Evolutionary conservation across 2,888 invertebrate genomes (phyloP), one percentile per base, ranked within the genome.

Genomic region (Chrysotoxum bicinctum): DNA sequence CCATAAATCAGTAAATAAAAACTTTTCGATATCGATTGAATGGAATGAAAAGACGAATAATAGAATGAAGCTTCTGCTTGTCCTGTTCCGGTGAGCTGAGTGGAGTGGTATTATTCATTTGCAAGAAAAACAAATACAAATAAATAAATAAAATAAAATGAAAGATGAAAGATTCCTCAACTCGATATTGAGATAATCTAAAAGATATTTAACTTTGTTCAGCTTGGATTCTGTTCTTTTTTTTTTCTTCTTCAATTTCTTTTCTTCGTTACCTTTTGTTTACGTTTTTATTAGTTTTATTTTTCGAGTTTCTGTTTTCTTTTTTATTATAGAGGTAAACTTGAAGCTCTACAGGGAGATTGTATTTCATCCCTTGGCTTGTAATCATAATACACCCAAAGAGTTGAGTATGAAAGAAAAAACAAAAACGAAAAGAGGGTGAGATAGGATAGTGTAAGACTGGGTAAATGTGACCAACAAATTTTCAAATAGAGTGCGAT

Each of bases 161-260:
- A 74, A 62, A 69, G 74, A 80, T 80, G 74, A 80, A 74, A 50
- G 64, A 56, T 72, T 70, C 45, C 14, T 26, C 16, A 60, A 43
- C 40, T 26, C 37, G 32, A 35, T 21, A 19, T 26, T 21, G 19
- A 52, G 32, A 43, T 30, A 35, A 54, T 62, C 56, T 32, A 26
- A 35, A 26, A 43, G 40, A 68, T 68, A 43, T 60, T 74, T 32
- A 56, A 60, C 58, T 79, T 60, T 35, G 16, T 58, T 6, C 19
- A 58, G 12, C 21, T 58, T 3, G 54, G 19, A 19, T 40, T 26
- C 16, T 23, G 21, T 58, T 54, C 12, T 10, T 16, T 66, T 37
- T 21, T 37, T 56, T 43, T n/a, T n/a, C n/a, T n/a, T n/a, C n/a
- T n/a, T n/a, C n/a, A n/a, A n/a, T n/a, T n/a, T n/a, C n/a, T n/a